Evolutionary conservation across 1,140 invertebrate species (phyloP).

Genomic region (Argopecten irradians): DNA sequence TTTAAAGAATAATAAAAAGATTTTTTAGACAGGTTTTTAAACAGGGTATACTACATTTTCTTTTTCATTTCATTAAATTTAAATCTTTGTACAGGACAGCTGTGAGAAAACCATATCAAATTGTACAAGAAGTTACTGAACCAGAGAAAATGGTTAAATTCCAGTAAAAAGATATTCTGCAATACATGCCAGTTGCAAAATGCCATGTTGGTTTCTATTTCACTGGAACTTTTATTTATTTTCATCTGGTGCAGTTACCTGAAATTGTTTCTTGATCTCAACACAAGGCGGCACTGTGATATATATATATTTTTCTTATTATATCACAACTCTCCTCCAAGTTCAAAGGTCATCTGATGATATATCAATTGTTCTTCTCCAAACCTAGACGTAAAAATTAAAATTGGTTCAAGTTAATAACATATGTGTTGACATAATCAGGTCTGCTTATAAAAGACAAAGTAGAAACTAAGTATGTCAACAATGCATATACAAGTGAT

Average conservation of each 20-base stretch:
- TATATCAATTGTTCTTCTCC: constrained; percentile 14
- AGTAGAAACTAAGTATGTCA: constrained; percentile 1
- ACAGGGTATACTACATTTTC: no score
- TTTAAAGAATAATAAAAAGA: no score
- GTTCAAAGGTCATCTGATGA: constrained; percentile 15
- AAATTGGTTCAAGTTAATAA: background rate
- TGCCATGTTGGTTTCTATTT: background rate
- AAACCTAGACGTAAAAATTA: constrained; percentile 22
- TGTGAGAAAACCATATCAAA: background rate
- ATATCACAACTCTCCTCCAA: constrained; percentile 19
- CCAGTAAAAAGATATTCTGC: background rate
- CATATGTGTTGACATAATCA: background rate
- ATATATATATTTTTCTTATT: constrained; percentile 10
- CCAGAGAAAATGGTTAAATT: constrained; percentile 5
- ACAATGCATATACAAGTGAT: background rate
- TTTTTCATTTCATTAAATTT: no score
- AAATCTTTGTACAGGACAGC: background rate
- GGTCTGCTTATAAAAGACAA: background rate
- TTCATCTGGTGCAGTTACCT: constrained; percentile 20
- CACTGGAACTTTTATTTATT: background rate
- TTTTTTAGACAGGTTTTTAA: no score
- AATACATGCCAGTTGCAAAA: background rate
- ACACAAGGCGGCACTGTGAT: constrained; percentile 14
- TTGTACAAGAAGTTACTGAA: constrained; percentile 2
- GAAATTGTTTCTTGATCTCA: background rate